Evolutionary conservation across 2,797 vertebrate species (phyloP).

Genomic region (Gephyroberyx darwinii): DNA sequence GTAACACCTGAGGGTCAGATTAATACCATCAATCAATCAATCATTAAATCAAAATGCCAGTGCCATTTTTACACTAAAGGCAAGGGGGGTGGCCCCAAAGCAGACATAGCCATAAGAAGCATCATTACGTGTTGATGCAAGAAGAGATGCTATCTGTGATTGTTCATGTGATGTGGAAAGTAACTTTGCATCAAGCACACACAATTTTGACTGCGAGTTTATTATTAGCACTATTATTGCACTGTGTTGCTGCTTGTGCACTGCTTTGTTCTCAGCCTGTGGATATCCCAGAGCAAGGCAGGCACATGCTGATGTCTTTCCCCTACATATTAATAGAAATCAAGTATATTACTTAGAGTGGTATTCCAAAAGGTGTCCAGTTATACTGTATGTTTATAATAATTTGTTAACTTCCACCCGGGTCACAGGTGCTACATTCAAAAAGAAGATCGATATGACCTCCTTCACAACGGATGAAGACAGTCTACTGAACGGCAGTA

Average conservation of each 20-base stretch:
- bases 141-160: no score
- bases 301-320: neutral
- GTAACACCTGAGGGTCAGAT: no score
- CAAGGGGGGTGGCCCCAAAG: neutral
- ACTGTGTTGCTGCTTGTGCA: neutral
- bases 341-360: neutral
- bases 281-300: neutral
- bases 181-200: no score
- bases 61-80: no score
- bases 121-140: no score
- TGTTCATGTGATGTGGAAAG: no score
- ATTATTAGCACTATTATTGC: neutral
- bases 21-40: no score
- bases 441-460: conserved; percentile 62
- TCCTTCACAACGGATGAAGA: conserved; percentile 64
- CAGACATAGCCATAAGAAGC: neutral
- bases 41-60: no score
- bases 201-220: neutral
- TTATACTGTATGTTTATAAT: neutral
- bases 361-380: neutral
- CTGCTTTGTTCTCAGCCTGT: neutral
- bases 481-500: conserved; percentile 67
- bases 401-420: conserved; percentile 10
- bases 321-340: no score
- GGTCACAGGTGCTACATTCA: conserved; percentile 69